Evolutionary conservation across 2,113 vertebrate species (phyloP), one percentile per base, ranked within the genome.

Genomic region (Capreolus pygargus): DNA sequence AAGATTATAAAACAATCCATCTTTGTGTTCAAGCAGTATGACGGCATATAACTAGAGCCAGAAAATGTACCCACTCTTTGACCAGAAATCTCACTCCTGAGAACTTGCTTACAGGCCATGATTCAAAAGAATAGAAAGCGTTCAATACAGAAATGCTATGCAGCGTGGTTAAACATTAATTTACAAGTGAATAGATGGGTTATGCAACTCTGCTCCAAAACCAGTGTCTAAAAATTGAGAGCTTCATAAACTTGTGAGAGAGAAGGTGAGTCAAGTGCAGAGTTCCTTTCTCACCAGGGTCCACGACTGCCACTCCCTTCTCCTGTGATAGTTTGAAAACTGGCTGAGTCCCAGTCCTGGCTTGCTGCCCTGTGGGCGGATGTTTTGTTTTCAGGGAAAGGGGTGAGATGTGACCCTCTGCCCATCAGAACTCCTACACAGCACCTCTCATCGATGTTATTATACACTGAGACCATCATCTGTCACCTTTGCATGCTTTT

Each of bases 21-120:
- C 61, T 90, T 84, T 78, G 57, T 43, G 1, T 82, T 76, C 25
- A 36, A 7, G 33, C 57, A 27, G 1, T n/a, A 6, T 28, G 30
- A 55, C 15, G 30, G 0, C 36, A 23, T 12, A 13, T 74, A 93
- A 28, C 79, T 50, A n/a, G 70, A n/a, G 33, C 43, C 39, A 84
- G 45, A 93, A 83, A 87, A 10, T 17, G 6, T 60, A 36, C 54
- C 57, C 19, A 13, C 19, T 27, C 58, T 88, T 47, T 54, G 36
- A 85, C 64, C n/a, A 88, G 78, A 90, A 70, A 86, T 58, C 78
- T 79, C 25, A 74, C 89, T 91, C 58, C 60, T 79, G n/a, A 91
- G 74, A 91, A 82, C 50, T 82, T 64, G 5, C 61, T 52, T 33
- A 14, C 28, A 33, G 17, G 25, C 92, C 87, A 17, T 74, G 27